These are phyloP conservation scores for Heliconius sara DNA, from an alignment of 2,888 invertebrate genomes.

Conservation along the genomic window DNA sequence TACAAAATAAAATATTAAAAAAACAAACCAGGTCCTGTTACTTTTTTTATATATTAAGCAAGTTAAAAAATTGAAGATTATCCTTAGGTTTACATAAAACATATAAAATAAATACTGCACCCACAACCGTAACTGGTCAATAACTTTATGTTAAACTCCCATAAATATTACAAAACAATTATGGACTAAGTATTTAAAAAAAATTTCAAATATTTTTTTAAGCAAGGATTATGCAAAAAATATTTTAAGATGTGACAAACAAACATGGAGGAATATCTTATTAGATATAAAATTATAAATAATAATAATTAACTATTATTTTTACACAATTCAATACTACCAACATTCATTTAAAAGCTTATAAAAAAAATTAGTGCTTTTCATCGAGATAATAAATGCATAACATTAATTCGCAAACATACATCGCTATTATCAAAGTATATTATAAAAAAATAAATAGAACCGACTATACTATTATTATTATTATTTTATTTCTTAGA, in stretches of 20 bases:
- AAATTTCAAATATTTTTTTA: neutral
- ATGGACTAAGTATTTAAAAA: neutral
- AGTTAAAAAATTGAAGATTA: slow-evolving; percentile 19
- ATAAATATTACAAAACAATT: neutral
- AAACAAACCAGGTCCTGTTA: neutral
- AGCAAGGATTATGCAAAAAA: neutral
- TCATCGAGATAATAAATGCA: neutral
- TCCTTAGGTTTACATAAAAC: neutral
- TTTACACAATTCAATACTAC: slow-evolving; percentile 10
- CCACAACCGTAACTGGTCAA: slow-evolving; percentile 7
- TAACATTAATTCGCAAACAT: neutral
- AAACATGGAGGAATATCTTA: slow-evolving; percentile 13
- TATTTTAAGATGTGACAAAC: neutral
- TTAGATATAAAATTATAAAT: slow-evolving; percentile 1
- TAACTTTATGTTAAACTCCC: neutral
- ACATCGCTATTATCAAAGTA: neutral
- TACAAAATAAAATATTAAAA: slow-evolving; percentile 14
- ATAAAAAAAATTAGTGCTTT: neutral
- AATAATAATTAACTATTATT: neutral
- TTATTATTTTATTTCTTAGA: neutral
- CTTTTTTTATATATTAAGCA: neutral
- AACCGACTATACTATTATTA: neutral
- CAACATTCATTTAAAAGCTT: neutral
- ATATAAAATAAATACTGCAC: slow-evolving; percentile 19
- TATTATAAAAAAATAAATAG: slow-evolving; percentile 7